Percentiles rank a stretch among this genome's conserved stretches.
phyloP scores from a whole-genome alignment of 2,113 vertebrate species.

The Dasyprocta punctata region DNA sequence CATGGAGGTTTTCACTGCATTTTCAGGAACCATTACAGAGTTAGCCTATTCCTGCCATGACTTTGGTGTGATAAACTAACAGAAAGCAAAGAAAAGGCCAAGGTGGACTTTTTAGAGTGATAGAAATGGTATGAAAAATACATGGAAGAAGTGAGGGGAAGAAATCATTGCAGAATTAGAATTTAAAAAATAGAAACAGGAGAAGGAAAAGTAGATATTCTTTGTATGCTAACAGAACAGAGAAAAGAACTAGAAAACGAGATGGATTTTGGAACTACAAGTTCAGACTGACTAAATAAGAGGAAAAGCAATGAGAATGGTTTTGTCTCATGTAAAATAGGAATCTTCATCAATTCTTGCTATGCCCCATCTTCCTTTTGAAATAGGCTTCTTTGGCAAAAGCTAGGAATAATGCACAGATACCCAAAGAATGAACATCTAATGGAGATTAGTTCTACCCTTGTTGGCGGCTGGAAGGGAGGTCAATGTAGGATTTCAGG shows the following conservation, averaged over 20 bases:
- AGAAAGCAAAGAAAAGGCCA: conserved; percentile 58
- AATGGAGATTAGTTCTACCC: not conserved
- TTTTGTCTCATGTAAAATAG: not conserved
- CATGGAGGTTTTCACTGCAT: conserved; percentile 42
- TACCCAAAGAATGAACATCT: not conserved
- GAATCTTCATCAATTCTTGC: not conserved
- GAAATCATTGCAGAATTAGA: conserved; percentile 25
- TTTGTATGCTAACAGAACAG: not conserved
- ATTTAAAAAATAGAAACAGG: conserved; percentile 49
- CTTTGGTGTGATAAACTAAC: conserved; percentile 65
- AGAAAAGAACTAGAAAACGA: not conserved
- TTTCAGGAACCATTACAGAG: conserved; percentile 35
- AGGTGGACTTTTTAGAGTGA: not conserved
- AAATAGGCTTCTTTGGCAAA: not conserved
- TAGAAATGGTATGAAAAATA: not conserved
- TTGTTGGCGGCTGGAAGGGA: not conserved
- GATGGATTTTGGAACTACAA: not conserved
- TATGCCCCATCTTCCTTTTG: not conserved
- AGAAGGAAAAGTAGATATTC: conserved; percentile 5
- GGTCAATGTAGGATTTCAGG: not conserved
- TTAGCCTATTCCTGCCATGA: conserved; percentile 55
- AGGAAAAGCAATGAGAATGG: not conserved
- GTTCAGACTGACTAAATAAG: not conserved
- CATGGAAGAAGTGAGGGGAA: not conserved
- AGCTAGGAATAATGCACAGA: not conserved